Percentiles rank a stretch among this genome's conserved stretches.
Conservation (phyloP, 2,797 vertebrate genomes). For the Manis crassicaudata region DNA sequence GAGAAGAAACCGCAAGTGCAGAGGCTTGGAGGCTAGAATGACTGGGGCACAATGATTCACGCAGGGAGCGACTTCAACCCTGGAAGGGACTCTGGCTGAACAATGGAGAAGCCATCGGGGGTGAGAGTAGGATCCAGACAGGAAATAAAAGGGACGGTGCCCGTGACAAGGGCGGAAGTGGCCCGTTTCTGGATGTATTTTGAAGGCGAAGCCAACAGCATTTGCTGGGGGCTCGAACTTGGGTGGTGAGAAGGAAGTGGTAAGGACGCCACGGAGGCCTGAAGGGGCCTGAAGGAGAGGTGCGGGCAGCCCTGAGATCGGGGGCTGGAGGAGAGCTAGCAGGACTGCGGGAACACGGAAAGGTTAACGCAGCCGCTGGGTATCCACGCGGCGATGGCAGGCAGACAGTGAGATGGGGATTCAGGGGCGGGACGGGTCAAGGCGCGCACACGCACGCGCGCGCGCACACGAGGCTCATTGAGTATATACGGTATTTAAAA, state of each 20-base stretch:
- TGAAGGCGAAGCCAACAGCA: background rate
- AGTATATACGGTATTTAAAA: background rate
- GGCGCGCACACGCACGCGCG: background rate
- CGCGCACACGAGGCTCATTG: background rate
- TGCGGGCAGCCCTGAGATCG: fast-evolving
- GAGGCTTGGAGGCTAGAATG: background rate
- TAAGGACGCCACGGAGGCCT: background rate
- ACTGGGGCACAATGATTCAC: background rate
- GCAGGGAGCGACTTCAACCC: background rate
- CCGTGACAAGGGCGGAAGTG: background rate
- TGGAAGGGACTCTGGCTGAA: background rate
- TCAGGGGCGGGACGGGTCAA: too few relatives aligned
- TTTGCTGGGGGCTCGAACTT: background rate
- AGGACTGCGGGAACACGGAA: background rate
- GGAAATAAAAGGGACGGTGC: background rate
- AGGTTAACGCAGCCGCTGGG: background rate
- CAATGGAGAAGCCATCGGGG: background rate
- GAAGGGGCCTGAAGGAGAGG: background rate
- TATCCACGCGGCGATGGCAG: background rate
- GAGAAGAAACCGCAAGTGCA: background rate
- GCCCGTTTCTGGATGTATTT: background rate
- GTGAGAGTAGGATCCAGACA: too few relatives aligned
- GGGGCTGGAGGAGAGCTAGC: background rate
- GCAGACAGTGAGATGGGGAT: background rate
- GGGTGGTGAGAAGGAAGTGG: too few relatives aligned